Base-by-base conservation (phyloP, 2,888 invertebrate species). In the Caenorhabditis imperialis region DNA sequence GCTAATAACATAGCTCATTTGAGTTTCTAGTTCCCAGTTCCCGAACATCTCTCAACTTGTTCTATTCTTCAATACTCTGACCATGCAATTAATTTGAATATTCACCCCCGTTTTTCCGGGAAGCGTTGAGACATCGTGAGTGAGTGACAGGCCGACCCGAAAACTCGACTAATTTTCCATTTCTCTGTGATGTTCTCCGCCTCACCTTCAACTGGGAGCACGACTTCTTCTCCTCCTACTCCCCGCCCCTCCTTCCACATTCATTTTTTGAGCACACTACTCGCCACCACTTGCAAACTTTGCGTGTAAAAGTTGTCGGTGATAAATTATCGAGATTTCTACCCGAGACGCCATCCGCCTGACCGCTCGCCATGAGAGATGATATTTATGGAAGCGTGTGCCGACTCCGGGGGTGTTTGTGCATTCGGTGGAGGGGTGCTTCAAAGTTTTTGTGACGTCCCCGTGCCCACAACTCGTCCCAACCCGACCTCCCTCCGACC, bases 41-140 rank as follows among this genome's bases (percentile, higher is more conserved):
- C 57, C 35, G 57, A 54, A 37, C 44, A 48, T 33, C 22, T 20
- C 40, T 47, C 23, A 42, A 25, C 35, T 33, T 42, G 33, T 23
- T n/a, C 20, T 40, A 30, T 23, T 44, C 47, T 23, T 35, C 55
- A 48, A 42, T 48, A 55, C 67, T 44, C 44, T 57, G 57, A 51
- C 67, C 67, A 67, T 25, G 61, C 70, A 71, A 71, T 71, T 71
- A 71, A 71, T 71, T 71, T 61, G 61, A 71, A 71, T 71, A 71
- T 71, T 71, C 70, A 71, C 44, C 50, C 57, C 57, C 57, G 44
- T 67, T 67, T 67, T 67, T 57, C 67, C 57, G 67, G 67, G 57
- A 67, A n/a, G n/a, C n/a, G 67, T 23, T 45, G 47, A 57, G 67
- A 57, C 67, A 67, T 57, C 55, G 70, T 71, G 70, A 71, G 70